Percentiles rank a stretch among this genome's conserved stretches.
Conservation (phyloP, 2,113 vertebrate species). For the Gallinago undulata region DNA sequence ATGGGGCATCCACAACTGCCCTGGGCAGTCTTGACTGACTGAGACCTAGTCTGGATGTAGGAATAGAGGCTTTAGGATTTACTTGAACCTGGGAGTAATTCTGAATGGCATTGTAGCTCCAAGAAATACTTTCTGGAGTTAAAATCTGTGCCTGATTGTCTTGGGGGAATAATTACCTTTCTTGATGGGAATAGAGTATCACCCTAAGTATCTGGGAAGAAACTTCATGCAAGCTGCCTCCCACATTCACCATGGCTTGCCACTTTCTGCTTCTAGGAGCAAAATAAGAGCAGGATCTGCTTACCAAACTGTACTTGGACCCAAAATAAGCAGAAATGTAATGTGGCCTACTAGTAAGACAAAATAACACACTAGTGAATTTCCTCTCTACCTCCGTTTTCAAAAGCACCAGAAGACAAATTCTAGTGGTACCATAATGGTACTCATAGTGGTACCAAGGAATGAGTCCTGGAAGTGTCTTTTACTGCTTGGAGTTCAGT, state of each 20-base stretch:
- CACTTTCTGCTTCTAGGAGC: accelerated
- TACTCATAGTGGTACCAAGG: neutral
- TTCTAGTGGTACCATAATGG: neutral
- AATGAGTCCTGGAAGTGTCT: neutral
- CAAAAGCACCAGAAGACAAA: neutral
- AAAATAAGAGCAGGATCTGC: neutral
- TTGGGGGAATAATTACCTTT: neutral
- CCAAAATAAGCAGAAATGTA: neutral
- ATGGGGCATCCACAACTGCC: too few species aligned
- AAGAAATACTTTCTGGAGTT: neutral
- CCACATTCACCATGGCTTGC: neutral
- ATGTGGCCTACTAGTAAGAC: neutral
- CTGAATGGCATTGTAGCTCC: neutral
- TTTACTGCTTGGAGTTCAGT: neutral
- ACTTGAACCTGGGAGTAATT: neutral
- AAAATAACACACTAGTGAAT: neutral
- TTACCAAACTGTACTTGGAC: neutral
- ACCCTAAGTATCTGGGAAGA: neutral
- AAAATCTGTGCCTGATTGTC: neutral
- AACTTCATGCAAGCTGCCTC: neutral
- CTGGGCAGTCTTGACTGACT: neutral
- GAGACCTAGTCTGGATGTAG: neutral
- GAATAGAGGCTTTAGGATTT: neutral
- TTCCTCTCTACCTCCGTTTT: neutral
- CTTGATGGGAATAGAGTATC: neutral